Base-by-base conservation (phyloP, 2,113 vertebrate species). In the Grallaria varia region DNA sequence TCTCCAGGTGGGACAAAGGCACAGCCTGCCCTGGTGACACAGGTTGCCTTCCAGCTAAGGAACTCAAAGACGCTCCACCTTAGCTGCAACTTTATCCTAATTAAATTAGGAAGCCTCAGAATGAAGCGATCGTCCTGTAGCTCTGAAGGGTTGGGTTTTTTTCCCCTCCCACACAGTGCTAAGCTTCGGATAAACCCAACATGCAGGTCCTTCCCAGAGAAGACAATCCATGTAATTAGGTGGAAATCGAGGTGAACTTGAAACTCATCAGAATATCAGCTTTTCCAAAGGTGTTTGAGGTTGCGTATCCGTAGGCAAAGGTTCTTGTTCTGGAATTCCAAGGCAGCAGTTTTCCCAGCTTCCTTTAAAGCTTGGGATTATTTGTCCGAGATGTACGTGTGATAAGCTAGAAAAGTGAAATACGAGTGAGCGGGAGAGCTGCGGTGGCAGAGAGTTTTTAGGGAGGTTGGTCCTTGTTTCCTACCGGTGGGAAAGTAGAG, bases 151-250 rank as follows among this genome's bases (percentile, higher is more conserved):
- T 6, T 50, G 12, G 30, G 30, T 44, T n/a, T 60, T 21, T n/a
- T 28, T 31, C 2, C 2, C 4, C 7, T 2, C 22, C 19, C 7
- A n/a, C n/a, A n/a, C 13, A 28, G 45, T 2, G 1, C 6, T 4
- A 16, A 33, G 18, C 77, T 81, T 62, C 63, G 33, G 40, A 4
- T 16, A 45, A 28, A 35, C 5, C 20, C 42, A 42, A 9, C 1
- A 1, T 47, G 30, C 35, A 37, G 28, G 4, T 14, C 12, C 39
- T 84, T 84, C 33, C 23, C 49, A 55, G 42, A 64, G 33, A 42
- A 45, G 82, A 1, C 45, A 45, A 19, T 42, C 27, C n/a, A 25
- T 1, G 2, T 35, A 44, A 17, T 42, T 7, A 1, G 14, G 21
- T 50, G 47, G 59, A 81, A 92, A 72, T 6, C 0, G 0, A 81